phyloP scores from a whole-genome alignment of 2,888 invertebrate species.

The Parascotia fuliginaria region DNA sequence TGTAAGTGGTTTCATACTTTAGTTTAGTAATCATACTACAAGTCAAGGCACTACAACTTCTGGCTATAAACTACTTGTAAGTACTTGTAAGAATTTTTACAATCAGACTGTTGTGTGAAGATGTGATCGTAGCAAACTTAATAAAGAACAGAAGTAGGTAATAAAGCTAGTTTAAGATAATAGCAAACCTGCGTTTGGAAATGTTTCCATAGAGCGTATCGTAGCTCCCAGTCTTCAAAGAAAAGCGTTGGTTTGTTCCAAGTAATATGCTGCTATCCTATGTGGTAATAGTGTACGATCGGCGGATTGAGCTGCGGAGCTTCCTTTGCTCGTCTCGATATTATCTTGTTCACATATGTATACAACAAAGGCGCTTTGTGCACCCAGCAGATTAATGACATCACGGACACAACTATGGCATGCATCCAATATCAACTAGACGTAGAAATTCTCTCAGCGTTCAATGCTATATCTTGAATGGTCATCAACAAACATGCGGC shows the following conservation, averaged over 20 bases:
- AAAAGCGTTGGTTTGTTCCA: constrained; percentile 87
- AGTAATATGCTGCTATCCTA: constrained; percentile 83
- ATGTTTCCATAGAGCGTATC: constrained; percentile 88
- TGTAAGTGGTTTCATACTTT: too few species aligned
- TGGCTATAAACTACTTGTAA: too few species aligned
- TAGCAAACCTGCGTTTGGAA: constrained; percentile 53
- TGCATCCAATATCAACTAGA: constrained; percentile 83
- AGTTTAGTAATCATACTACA: too few species aligned
- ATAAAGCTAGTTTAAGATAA: too few species aligned
- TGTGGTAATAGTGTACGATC: constrained; percentile 79
- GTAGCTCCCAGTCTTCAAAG: constrained; percentile 88
- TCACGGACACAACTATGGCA: constrained; percentile 84
- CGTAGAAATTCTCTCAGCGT: constrained; percentile 59
- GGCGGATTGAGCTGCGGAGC: constrained; percentile 89
- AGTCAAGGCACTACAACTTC: too few species aligned
- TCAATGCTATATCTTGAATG: constrained; percentile 84
- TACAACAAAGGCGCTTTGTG: constrained; percentile 86
- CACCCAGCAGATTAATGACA: constrained; percentile 87
- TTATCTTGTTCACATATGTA: constrained; percentile 84
- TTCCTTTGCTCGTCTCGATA: constrained; percentile 84
- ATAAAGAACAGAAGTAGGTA: too few species aligned
- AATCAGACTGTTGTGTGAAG: too few species aligned
- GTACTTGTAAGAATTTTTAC: too few species aligned
- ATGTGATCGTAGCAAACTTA: too few species aligned
- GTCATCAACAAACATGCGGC: constrained; percentile 86